Conservation (phyloP, 2,113 vertebrate species). For the Gopherus evgoodei region DNA sequence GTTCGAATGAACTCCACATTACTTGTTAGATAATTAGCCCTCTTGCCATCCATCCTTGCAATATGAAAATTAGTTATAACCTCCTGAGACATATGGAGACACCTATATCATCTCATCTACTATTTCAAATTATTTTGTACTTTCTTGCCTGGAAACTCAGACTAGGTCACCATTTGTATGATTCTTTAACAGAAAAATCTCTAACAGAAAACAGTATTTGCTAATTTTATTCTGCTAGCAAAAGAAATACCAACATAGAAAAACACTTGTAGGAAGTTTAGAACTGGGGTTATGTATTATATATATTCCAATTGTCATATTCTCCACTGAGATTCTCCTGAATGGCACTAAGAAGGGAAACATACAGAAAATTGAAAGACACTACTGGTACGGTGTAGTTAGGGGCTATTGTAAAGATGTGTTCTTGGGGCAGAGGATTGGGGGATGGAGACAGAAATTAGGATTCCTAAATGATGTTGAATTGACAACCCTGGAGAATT, state of each 20-base stretch:
- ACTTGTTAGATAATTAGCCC: neutral
- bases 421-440: neutral
- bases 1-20: neutral
- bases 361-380: neutral
- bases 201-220: neutral
- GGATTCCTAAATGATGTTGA: neutral
- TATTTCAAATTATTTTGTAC: neutral
- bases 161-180: neutral
- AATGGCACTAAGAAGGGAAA: neutral
- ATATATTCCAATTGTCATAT: neutral
- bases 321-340: neutral
- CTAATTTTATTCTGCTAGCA: neutral
- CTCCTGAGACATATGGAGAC: neutral
- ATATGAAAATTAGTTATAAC: neutral
- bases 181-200: neutral
- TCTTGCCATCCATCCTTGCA: neutral
- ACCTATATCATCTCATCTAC: fast-evolving
- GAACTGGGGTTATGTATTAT: neutral
- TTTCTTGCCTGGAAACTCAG: neutral
- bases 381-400: neutral
- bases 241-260: fast-evolving
- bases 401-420: neutral
- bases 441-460: neutral
- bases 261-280: neutral
- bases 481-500: neutral